Base-by-base conservation (phyloP, 2,113 vertebrate genomes). In the Beaufortia kweichowensis region DNA sequence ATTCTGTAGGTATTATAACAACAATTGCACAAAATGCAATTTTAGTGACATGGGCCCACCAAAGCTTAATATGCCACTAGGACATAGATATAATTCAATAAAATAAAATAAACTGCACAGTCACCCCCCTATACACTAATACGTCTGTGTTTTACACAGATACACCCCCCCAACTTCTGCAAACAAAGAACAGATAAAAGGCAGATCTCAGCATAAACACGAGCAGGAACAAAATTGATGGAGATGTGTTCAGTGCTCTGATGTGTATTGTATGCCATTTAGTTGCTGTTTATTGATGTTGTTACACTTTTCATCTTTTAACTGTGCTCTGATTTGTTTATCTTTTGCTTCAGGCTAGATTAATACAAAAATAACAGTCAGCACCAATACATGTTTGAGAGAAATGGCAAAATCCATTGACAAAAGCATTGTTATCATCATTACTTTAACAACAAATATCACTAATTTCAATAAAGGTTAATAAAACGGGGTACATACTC, bases 101-200 rank as follows among this genome's bases (percentile, higher is more conserved):
- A 19, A 69, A 69, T 71, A 41, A 59, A 55, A 69, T 29, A 39
- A 57, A 56, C 68, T 41, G 68, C 68, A 71, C 53, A 55, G 68
- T 59, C 68, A 71, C 68, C 21, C n/a, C 68, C 21, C n/a, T 33
- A 55, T 69, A 55, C 31, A 6, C 31, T 11, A 26, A 61, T 74
- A 15, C 46, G 19, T 61, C 71, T 62, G 39, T 46, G 56, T 29
- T 17, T 35, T 53, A n/a, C 48, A 53, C 17, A 53, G 48, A 53
- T 53, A 9, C 39, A 39, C 29, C 57, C 39, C 23, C 43, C 39
- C 29, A 48, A 61, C 70, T 61, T 61, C 57, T 43, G 57, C 39
- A 61, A 74, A 74, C 71, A 61, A 74, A 62, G 71, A 74, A 48
- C 8, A 39, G 57, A 74, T 60, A 74, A 74, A 61, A 74, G 71